Evolutionary conservation across 2,797 vertebrate species (phyloP), one percentile per base, ranked within the genome.

Genomic region (Capromys pilorides): DNA sequence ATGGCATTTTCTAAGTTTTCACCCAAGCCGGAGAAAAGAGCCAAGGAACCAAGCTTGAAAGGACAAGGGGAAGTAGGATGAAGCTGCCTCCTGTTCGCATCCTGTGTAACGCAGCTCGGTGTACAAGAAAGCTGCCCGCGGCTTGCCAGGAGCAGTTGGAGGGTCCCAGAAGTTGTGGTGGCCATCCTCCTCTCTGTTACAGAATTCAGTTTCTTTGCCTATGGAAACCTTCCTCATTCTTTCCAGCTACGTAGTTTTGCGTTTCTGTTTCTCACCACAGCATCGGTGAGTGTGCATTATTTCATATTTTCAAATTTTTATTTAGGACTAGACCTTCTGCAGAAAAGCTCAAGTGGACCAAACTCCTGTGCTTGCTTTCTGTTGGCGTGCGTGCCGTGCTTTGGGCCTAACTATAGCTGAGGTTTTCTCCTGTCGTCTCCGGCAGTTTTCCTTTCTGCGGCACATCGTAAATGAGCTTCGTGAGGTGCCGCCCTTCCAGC

Each of bases 371-470:
- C 86, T 59, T 93, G 64, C 41, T 71, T 86, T 59, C 66, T 62
- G 2, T 75, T 69, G 41, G 28, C 13, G 31, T 41, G 49, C 10
- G n/a, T 69, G 19, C 49, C 86, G 21, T 81, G 26, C 82, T 94
- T 79, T 86, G 39, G 61, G 66, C 41, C 41, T 61, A 79, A 81
- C 69, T 73, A 54, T 26, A 61, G 61, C 33, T 66, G 19, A 75
- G 54, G 13, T 89, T 86, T 67, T 64, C 21, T 22, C 75, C 39
- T 54, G 49, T 91, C 83, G 77, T 91, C 45, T 94, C 75, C 4
- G 33, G 54, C 88, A 90, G 64, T 73, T 93, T 94, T 80, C 16
- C 36, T 91, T 39, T 95, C 51, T 51, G 49, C 54, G 89, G 92
- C 71, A 39, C 71, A 33, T 41, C 66, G 33, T 41, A 88, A 67